phyloP scores from a whole-genome alignment of 2,888 invertebrate genomes.

The Acronicta alni region DNA sequence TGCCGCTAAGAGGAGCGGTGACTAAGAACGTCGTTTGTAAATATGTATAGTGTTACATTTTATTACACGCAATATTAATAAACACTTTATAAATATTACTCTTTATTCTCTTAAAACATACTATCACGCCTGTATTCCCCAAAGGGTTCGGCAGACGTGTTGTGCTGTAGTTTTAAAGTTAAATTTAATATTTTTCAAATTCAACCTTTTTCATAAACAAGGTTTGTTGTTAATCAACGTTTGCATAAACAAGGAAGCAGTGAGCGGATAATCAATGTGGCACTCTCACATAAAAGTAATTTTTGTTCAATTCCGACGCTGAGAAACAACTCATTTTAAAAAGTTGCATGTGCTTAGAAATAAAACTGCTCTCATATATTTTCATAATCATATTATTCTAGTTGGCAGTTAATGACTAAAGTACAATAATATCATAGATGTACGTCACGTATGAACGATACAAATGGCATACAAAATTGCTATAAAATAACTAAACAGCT shows the following conservation, averaged over 20 bases:
- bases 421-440: constrained; percentile 73
- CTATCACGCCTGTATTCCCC: no score
- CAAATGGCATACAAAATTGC: constrained; percentile 79
- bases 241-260: no score
- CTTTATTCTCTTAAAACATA: constrained; percentile 5
- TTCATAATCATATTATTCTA: constrained; percentile 67
- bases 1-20: constrained; percentile 51
- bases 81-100: constrained; percentile 59
- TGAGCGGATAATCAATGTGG: no score
- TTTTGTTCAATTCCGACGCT: no score
- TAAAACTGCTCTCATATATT: constrained; percentile 49
- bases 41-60: constrained; percentile 82
- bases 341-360: constrained; percentile 23
- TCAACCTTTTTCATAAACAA: no score
- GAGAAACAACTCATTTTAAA: background rate
- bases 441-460: constrained; percentile 73
- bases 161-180: no score
- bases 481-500: constrained; percentile 69
- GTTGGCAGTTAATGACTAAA: constrained; percentile 84
- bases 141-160: no score
- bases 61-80: constrained; percentile 74
- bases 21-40: constrained; percentile 64
- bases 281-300: no score
- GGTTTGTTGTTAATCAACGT: no score
- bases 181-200: background rate